phyloP scores from a whole-genome alignment of 2,888 invertebrate species.

The Phoronis australis region DNA sequence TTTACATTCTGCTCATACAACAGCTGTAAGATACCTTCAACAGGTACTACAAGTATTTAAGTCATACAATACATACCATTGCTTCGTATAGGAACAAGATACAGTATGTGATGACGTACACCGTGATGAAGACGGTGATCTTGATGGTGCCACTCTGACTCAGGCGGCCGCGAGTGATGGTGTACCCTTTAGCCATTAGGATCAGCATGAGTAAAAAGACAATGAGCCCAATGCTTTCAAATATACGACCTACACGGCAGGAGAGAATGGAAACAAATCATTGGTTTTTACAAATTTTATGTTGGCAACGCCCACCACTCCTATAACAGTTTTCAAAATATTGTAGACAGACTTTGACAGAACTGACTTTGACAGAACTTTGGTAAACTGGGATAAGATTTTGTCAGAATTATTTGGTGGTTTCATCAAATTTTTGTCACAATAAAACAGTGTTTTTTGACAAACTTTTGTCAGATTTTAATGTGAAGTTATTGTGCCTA shows the following conservation, averaged over 20 bases:
- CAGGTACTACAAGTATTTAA: too few species aligned
- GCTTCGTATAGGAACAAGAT: constrained; percentile 76
- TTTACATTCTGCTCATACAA: too few species aligned
- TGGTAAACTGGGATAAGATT: background rate
- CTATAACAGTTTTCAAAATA: too few species aligned
- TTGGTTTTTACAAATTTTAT: background rate
- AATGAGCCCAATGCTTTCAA: constrained; percentile 69
- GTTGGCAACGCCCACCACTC: too few species aligned
- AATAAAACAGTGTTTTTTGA: too few species aligned
- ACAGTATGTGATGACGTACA: constrained; percentile 69
- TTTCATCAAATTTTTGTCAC: too few species aligned
- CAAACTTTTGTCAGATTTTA: too few species aligned
- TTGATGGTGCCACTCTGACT: constrained; percentile 69
- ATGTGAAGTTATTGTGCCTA: too few species aligned
- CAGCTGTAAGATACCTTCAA: too few species aligned
- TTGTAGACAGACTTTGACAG: background rate
- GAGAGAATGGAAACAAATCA: background rate
- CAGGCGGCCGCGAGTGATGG: constrained; percentile 78
- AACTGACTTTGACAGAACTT: background rate
- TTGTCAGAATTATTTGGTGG: too few species aligned
- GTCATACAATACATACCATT: constrained; percentile 56
- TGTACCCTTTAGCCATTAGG: constrained; percentile 82
- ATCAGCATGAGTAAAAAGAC: constrained; percentile 73
- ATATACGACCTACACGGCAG: constrained; percentile 62
- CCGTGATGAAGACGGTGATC: constrained; percentile 73